Percentiles rank a stretch among this genome's conserved stretches.
phyloP scores from a whole-genome alignment of 2,888 invertebrate genomes.

The Mesodorylaimus sp. region DNA sequence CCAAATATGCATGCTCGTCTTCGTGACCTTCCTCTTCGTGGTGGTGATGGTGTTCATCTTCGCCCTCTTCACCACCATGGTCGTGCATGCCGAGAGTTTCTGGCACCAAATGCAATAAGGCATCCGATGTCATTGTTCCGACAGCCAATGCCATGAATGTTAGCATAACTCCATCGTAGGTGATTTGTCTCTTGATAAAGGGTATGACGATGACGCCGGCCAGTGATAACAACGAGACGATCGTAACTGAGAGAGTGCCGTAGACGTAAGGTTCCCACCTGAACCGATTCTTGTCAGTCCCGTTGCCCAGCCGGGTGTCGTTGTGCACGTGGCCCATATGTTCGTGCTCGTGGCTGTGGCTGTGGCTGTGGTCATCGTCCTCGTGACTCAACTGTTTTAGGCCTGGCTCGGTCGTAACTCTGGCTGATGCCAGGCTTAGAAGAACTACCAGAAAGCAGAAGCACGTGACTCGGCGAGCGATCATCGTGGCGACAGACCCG shows the following conservation, averaged over 20 bases:
- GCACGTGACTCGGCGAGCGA: too few relatives aligned
- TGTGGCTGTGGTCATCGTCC: too few relatives aligned
- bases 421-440: too few relatives aligned
- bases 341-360: too few relatives aligned
- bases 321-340: too few relatives aligned
- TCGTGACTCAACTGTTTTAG: too few relatives aligned
- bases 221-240: slow-evolving; percentile 33
- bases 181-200: slow-evolving; percentile 19
- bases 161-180: slow-evolving; percentile 31
- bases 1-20: slow-evolving; percentile 14
- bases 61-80: slow-evolving; percentile 11
- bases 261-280: slow-evolving; percentile 18
- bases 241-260: slow-evolving; percentile 31
- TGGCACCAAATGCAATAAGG: slow-evolving; percentile 36
- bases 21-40: slow-evolving; percentile 12
- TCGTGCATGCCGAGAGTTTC: slow-evolving; percentile 19
- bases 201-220: slow-evolving; percentile 29
- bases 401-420: too few relatives aligned
- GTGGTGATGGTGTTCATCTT: slow-evolving; percentile 11
- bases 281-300: too few relatives aligned
- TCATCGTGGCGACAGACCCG: too few relatives aligned
- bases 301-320: too few relatives aligned
- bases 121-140: slow-evolving; percentile 35
- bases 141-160: slow-evolving; percentile 36
- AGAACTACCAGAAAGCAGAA: too few relatives aligned